Base-by-base conservation (phyloP, 2,113 vertebrate genomes). In the Piprites chloris region DNA sequence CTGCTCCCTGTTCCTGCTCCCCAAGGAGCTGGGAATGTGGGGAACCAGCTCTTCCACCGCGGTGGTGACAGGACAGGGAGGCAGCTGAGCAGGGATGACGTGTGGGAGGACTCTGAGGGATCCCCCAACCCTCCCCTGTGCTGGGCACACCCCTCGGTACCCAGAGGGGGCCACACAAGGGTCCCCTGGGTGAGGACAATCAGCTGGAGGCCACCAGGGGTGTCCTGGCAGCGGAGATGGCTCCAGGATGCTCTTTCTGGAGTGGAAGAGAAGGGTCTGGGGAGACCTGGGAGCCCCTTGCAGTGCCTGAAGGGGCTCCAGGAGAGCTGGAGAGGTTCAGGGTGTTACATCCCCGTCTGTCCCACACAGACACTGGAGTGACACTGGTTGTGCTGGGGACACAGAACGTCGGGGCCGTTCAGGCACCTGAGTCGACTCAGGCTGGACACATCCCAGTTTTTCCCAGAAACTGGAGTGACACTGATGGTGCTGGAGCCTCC, bases 331-430 rank as follows among this genome's bases (percentile, higher is more conserved):
- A 19, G 35, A 62, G 59, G 50, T 24, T 15, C 50, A 28, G 50
- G 50, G 16, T 52, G 50, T 50, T 27, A 27, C 2, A 2, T 32
- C 68, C 63, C 68, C 14, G 30, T 32, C 56, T 56, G 69, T 47
- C 62, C 50, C 50, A 19, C 9, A n/a, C 33, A 59, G n/a, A 22
- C 6, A 13, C 50, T 71, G 71, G 20, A 9, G 21, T 77, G 78
- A 6, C 59, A 9, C 61, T 62, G 16, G 19, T 27, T 46, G 41
- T 37, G 35, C 74, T 33, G 12, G 86, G 1, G n/a, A 27, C 65
- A 19, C 0, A 1, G 67, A 17, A 44, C 32, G 3, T 9, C 19
- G 6, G 46, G 42, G 72, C 71, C 30, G 1, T 46, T 20, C 1
- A 13, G 21, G 30, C 16, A 21, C 30, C 11, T 2, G 41, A 66